Base-by-base conservation (phyloP, 1,140 invertebrate species). In the Orius laevigatus region DNA sequence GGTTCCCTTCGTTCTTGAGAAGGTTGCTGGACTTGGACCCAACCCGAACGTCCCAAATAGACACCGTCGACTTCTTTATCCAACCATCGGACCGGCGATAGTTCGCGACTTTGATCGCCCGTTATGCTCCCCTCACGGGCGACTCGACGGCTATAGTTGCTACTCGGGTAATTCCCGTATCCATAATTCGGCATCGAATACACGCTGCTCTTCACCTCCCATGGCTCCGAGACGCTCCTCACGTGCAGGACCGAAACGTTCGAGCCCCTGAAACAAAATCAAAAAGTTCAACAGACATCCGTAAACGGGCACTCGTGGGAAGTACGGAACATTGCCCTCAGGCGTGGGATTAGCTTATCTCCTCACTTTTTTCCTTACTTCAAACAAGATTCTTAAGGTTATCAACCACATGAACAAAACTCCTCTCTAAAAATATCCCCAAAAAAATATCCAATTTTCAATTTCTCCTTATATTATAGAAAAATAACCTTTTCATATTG, bases 51-150 rank as follows among this genome's bases (percentile, higher is more conserved):
- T 1, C 69, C 70, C 4, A 74, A 53, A 52, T 71, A 74, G 4
- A 73, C 71, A 2, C 71, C 71, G 53, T 73, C 70, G 0, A 74
- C 72, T 55, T 75, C 72, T 2, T 66, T 59, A 50, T 75, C 72
- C 57, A 70, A 72, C 73, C 73, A 75, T 49, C 71, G 63, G 2
- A 75, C 71, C 5, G 73, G 73, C 1, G 73, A 75, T 18, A 75
- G 57, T 54, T 75, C 73, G 6, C 72, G 59, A 51, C 66, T 67
- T 51, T 63, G 66, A n/a, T 50, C 47, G 6, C 25, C 48, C 11
- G 34, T 36, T 5, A 19, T 31, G 6, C 14, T 31, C 15, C 38
- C 36, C 16, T 49, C 51, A 1, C 47, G 43, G 12, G 46, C 35
- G 8, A 41, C 40, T 18, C 40, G 16, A 18, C 25, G 48, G 36